phyloP scores from a whole-genome alignment of 2,888 invertebrate species.

The Theristus sp. region DNA sequence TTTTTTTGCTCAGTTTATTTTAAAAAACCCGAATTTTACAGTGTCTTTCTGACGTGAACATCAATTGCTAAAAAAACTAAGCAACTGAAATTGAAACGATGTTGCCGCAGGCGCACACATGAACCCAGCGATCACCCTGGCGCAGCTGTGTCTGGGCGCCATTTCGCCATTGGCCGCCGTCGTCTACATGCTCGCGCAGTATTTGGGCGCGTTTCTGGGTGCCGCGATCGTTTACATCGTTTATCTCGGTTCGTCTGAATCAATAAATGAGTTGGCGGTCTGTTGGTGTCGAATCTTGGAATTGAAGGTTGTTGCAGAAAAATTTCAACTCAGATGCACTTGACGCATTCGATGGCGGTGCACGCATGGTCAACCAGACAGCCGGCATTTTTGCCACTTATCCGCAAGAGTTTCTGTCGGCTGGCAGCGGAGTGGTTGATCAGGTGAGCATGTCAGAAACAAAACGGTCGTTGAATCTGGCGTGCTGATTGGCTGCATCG shows the following conservation, averaged over 20 bases:
- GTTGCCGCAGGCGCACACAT: neutral
- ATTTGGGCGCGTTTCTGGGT: neutral
- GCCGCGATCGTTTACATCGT: neutral
- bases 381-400: conserved; percentile 41
- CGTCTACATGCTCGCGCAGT: neutral
- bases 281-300: no score
- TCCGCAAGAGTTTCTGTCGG: conserved; percentile 33
- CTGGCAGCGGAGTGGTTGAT: conserved; percentile 34
- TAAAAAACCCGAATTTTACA: no score
- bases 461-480: no score
- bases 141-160: neutral
- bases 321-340: conserved; percentile 19
- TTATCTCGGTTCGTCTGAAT: conserved; percentile 9
- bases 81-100: no score
- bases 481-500: no score
- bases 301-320: neutral
- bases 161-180: neutral
- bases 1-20: no score
- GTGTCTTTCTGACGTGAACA: no score
- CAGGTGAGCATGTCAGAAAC: conserved; percentile 35
- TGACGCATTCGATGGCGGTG: conserved; percentile 31
- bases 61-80: no score
- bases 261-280: no score
- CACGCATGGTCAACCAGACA: conserved; percentile 28
- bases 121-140: neutral